Conservation (phyloP, 2,797 vertebrate species). For the Epinephelus malabaricus region DNA sequence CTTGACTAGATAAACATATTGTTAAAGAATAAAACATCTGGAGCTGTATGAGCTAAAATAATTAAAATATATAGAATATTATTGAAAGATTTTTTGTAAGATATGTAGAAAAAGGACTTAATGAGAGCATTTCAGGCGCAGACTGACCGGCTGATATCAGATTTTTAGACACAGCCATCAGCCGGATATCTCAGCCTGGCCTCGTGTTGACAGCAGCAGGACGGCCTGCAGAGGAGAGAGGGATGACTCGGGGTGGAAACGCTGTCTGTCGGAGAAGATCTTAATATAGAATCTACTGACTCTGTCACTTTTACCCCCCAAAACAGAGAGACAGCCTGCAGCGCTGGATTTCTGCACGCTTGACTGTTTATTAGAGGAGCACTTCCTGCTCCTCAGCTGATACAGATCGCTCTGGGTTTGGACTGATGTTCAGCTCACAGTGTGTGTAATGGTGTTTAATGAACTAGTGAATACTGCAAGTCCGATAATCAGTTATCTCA, state of each 20-base stretch:
- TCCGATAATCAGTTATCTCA: too few species aligned
- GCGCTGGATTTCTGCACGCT: slow-evolving; percentile 61
- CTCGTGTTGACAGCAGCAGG: slow-evolving; percentile 56
- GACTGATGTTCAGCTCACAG: slow-evolving; percentile 32
- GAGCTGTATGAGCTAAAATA: not conserved
- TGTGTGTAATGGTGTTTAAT: not conserved
- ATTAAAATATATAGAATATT: not conserved
- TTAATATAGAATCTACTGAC: slow-evolving; percentile 75
- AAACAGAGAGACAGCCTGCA: slow-evolving; percentile 35
- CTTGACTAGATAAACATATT: not conserved
- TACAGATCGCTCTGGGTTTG: slow-evolving; percentile 34
- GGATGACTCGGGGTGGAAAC: slow-evolving; percentile 51
- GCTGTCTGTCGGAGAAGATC: slow-evolving; percentile 55
- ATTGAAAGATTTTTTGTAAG: not conserved
- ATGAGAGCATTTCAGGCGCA: not conserved
- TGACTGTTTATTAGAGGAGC: slow-evolving; percentile 56
- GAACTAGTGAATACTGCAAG: not conserved
- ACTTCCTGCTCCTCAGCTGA: slow-evolving; percentile 54
- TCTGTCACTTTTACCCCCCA: slow-evolving; percentile 50
- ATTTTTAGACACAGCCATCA: slow-evolving; percentile 33
- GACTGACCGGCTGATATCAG: slow-evolving; percentile 18
- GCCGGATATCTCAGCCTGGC: slow-evolving; percentile 32
- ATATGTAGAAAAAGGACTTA: not conserved
- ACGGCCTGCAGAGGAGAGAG: slow-evolving; percentile 56
- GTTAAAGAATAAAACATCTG: not conserved